A percentile compares a stretch with the other conserved stretches of the same genome.
phyloP scores from a whole-genome alignment of 2,797 vertebrate genomes.

The Sebastes oblongus region DNA sequence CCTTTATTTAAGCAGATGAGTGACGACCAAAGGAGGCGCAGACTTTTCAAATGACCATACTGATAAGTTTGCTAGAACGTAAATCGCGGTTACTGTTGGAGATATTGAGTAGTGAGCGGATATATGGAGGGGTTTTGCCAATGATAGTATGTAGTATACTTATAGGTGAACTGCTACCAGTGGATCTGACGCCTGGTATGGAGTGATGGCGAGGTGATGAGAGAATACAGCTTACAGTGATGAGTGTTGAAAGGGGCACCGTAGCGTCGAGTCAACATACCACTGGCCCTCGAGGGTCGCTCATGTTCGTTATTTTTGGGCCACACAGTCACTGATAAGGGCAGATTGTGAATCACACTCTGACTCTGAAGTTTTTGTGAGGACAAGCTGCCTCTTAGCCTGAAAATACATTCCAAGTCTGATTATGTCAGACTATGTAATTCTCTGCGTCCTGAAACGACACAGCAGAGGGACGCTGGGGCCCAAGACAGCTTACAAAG shows the following conservation, averaged over 20 bases:
- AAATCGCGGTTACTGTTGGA: too few species aligned
- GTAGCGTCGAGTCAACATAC: neutral
- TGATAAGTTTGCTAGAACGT: too few species aligned
- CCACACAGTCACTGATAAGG: neutral
- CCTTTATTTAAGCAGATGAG: too few species aligned
- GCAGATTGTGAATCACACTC: neutral
- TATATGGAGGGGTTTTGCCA: too few species aligned
- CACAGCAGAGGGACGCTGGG: neutral
- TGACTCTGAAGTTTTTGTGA: neutral
- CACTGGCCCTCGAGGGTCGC: neutral
- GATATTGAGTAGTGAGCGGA: too few species aligned
- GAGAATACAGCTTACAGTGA: too few species aligned
- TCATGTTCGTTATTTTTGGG: neutral
- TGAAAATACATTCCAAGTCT: slow-evolving; percentile 12
- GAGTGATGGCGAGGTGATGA: too few species aligned
- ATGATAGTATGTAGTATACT: too few species aligned
- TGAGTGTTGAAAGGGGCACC: too few species aligned
- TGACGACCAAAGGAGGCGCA: neutral
- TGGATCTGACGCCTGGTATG: too few species aligned
- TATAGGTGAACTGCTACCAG: too few species aligned
- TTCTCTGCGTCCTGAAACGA: slow-evolving; percentile 23
- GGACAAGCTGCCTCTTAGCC: slow-evolving; percentile 30
- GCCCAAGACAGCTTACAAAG: neutral
- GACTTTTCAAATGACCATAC: too few species aligned
- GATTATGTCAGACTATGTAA: slow-evolving; percentile 40